Percentiles rank a stretch among this genome's conserved stretches.
Conservation (phyloP, 2,888 invertebrate genomes). For the Thymelicus acteon region DNA sequence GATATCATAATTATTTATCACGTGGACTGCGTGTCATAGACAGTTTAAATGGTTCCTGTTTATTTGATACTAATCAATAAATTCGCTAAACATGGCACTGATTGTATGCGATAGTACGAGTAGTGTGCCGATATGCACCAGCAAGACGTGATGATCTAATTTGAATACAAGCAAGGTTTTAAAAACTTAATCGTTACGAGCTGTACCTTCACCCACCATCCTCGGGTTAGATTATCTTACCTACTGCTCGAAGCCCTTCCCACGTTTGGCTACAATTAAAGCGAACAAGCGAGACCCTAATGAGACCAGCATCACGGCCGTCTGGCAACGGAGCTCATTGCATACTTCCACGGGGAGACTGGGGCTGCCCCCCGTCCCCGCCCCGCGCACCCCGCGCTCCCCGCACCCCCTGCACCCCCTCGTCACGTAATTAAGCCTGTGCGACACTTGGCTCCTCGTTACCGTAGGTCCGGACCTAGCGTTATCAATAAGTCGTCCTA, state of each 20-base stretch:
- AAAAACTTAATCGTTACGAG: too few species aligned
- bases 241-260: neutral
- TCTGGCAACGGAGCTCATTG: slow-evolving; percentile 16
- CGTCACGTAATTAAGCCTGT: slow-evolving; percentile 60
- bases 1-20: too few species aligned
- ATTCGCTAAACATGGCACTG: too few species aligned
- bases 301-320: slow-evolving; percentile 22
- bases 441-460: slow-evolving; percentile 66
- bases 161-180: too few species aligned
- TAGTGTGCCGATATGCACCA: too few species aligned
- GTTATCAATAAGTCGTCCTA: slow-evolving; percentile 32
- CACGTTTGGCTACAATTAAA: slow-evolving; percentile 22
- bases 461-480: slow-evolving; percentile 62
- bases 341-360: slow-evolving; percentile 18
- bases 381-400: slow-evolving; percentile 13
- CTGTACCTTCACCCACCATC: too few species aligned
- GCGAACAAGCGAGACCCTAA: slow-evolving; percentile 22
- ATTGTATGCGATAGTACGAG: too few species aligned
- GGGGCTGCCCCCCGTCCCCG: slow-evolving; percentile 18
- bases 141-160: too few species aligned
- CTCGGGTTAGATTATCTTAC: too few species aligned
- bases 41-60: too few species aligned
- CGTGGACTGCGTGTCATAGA: too few species aligned
- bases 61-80: too few species aligned
- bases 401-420: slow-evolving; percentile 21